phyloP scores from a whole-genome alignment of 2,888 invertebrate genomes.

The Spodoptera picta region DNA sequence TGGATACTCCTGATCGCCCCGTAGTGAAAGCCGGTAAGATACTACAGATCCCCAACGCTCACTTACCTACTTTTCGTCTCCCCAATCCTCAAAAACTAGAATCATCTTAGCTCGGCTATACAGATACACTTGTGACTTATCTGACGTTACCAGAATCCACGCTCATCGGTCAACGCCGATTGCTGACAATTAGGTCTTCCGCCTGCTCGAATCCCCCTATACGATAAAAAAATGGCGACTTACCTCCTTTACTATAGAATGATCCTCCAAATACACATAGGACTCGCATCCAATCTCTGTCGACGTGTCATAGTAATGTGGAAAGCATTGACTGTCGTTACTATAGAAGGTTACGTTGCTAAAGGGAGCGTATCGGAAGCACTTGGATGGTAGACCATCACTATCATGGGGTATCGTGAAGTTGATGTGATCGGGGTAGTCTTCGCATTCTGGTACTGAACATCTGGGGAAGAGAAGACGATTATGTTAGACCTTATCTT shows the following conservation, averaged over 20 bases:
- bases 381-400: slow-evolving; percentile 74
- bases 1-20: no score
- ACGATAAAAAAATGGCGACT: slow-evolving; percentile 24
- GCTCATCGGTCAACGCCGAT: no score
- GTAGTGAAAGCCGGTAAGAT: no score
- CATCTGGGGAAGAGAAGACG: slow-evolving; percentile 69
- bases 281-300: slow-evolving; percentile 76
- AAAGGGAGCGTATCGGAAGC: slow-evolving; percentile 77
- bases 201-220: no score
- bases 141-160: no score
- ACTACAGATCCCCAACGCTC: no score
- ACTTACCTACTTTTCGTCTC: no score
- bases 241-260: slow-evolving; percentile 85
- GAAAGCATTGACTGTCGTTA: slow-evolving; percentile 71
- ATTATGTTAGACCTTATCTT: background rate
- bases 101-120: no score
- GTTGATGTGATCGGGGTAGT: slow-evolving; percentile 69
- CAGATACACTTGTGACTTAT: no score
- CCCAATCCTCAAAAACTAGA: no score
- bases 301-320: slow-evolving; percentile 76
- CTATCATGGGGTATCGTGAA: slow-evolving; percentile 77
- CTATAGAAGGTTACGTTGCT: slow-evolving; percentile 58
- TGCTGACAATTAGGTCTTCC: no score
- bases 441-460: slow-evolving; percentile 79
- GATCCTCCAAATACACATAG: slow-evolving; percentile 79